phyloP scores from a whole-genome alignment of 2,888 invertebrate species.

The Dicycla oo region DNA sequence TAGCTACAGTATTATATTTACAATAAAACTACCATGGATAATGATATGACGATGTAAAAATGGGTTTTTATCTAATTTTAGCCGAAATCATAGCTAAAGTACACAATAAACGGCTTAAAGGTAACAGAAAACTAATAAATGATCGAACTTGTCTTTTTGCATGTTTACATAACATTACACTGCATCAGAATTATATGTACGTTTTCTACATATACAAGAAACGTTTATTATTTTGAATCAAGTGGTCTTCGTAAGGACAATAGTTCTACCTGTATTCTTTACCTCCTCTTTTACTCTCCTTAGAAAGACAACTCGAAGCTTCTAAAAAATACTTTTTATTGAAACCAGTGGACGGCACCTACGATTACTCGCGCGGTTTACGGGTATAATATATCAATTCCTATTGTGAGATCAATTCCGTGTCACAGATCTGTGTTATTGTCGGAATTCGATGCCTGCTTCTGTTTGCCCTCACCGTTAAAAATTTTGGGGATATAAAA shows the following conservation, averaged over 20 bases:
- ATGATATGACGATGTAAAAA: constrained; percentile 75
- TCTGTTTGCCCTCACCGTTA: constrained; percentile 26
- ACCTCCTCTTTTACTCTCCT: constrained; percentile 10
- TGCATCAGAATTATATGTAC: constrained; percentile 33
- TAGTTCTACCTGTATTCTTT: constrained; percentile 27
- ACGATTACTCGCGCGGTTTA: constrained; percentile 55
- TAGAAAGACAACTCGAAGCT: constrained; percentile 58
- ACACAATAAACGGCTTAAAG: constrained; percentile 44
- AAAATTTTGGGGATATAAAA: not conserved
- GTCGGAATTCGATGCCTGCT: constrained; percentile 62
- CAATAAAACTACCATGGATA: constrained; percentile 74
- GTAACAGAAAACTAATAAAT: constrained; percentile 42
- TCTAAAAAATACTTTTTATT: constrained; percentile 46
- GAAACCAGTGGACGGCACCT: constrained; percentile 68
- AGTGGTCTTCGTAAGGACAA: constrained; percentile 37
- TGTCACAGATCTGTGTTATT: constrained; percentile 58
- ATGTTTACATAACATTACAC: constrained; percentile 36
- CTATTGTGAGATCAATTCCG: constrained; percentile 55
- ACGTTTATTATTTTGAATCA: constrained; percentile 36
- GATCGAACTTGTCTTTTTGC: constrained; percentile 44
- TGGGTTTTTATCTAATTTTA: constrained; percentile 59
- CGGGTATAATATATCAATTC: constrained; percentile 59
- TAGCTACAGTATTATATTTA: constrained; percentile 76
- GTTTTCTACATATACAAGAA: constrained; percentile 46
- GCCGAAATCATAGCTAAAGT: constrained; percentile 55